phyloP scores from a whole-genome alignment of 35 echinoderm and acorn worm genomes.

The Diadema setosum region DNA sequence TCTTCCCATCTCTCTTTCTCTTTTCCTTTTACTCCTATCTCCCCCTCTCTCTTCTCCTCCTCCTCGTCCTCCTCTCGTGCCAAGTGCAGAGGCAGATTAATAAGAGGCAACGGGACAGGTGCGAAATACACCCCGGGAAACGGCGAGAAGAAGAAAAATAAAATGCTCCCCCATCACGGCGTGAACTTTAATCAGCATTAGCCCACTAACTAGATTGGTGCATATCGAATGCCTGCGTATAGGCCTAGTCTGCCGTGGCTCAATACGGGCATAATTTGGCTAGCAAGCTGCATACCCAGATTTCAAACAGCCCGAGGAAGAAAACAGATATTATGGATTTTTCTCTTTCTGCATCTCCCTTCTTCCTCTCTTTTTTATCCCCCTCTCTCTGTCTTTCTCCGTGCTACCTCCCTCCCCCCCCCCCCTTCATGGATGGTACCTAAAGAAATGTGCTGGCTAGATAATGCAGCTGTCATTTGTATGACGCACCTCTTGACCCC shows the following conservation, averaged over 20 bases:
- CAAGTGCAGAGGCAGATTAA: slow-evolving; percentile 1
- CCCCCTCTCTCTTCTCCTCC: not conserved
- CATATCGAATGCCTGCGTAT: slow-evolving; percentile 21
- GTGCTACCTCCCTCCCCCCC: no score
- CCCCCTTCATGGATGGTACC: no score
- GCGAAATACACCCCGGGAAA: slow-evolving; percentile 26
- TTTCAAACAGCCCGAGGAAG: slow-evolving; percentile 18
- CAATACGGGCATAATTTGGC: not conserved
- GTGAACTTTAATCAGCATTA: slow-evolving; percentile 33
- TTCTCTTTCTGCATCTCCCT: not conserved
- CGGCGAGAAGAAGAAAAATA: slow-evolving; percentile 13
- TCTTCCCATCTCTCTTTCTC: not conserved
- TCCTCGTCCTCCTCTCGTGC: not conserved
- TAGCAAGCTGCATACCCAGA: slow-evolving; percentile 22
- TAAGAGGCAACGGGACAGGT: slow-evolving; percentile 11
- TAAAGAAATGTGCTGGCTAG: not conserved
- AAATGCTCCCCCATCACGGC: slow-evolving; percentile 1
- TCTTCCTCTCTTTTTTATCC: no score
- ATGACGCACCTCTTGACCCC: no score
- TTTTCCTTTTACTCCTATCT: not conserved
- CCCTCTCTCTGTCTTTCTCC: no score
- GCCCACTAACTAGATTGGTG: slow-evolving; percentile 14
- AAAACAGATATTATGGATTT: slow-evolving; percentile 34
- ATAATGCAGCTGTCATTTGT: not conserved
- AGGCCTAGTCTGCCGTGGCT: slow-evolving; percentile 4